A percentile compares a stretch with the other conserved stretches of the same genome.
Conservation (phyloP, 2,113 vertebrate genomes). For the Plectropomus leopardus region DNA sequence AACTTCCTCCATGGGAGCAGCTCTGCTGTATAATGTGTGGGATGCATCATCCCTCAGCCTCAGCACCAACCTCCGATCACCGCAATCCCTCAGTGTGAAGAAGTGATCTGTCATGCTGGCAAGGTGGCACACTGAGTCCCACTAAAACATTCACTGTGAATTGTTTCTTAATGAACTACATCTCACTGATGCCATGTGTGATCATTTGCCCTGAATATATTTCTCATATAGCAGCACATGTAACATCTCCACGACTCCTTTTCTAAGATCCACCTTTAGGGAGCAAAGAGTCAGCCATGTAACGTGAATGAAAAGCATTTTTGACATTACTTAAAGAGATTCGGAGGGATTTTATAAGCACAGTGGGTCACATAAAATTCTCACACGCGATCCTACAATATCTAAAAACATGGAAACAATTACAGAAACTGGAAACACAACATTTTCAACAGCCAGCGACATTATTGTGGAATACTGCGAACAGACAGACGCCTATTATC, state of each 20-base stretch:
- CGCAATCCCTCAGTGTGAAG: conserved; percentile 68
- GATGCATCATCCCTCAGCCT: conserved; percentile 71
- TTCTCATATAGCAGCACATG: conserved; percentile 9
- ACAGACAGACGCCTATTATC: background rate
- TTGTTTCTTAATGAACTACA: conserved; percentile 42
- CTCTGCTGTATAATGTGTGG: conserved; percentile 64
- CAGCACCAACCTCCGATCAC: conserved; percentile 55
- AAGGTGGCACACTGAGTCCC: conserved; percentile 56
- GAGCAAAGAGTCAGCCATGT: background rate
- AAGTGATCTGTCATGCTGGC: conserved; percentile 65
- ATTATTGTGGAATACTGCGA: background rate
- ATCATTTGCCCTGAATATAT: conserved; percentile 35
- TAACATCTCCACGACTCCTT: background rate
- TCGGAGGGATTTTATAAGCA: background rate
- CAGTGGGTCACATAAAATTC: background rate
- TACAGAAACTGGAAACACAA: background rate
- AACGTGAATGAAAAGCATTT: conserved; percentile 12
- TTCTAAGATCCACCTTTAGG: background rate
- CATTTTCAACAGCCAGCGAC: background rate
- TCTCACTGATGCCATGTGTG: conserved; percentile 28
- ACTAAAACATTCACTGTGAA: conserved; percentile 42
- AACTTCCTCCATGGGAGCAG: conserved; percentile 63
- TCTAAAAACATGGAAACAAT: conserved; percentile 30
- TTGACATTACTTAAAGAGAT: conserved; percentile 1
- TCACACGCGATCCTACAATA: background rate